Conservation (phyloP, 2,113 vertebrate genomes). For the Pristiophorus japonicus region DNA sequence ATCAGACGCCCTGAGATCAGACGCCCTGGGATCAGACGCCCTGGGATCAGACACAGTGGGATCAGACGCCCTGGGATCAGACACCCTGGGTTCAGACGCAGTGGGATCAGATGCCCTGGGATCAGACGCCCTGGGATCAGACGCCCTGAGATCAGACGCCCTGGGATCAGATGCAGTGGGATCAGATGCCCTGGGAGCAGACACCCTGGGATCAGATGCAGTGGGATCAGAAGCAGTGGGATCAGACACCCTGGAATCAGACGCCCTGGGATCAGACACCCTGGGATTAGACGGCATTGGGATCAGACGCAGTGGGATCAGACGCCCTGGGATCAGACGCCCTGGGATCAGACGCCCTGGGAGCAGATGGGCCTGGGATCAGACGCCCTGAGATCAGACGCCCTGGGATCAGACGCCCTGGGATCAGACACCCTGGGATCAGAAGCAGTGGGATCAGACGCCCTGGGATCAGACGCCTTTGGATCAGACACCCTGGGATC, state of each 20-base stretch:
- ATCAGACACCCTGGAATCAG: neutral
- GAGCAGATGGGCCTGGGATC: neutral
- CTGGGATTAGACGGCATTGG: no score
- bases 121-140: neutral
- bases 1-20: no score
- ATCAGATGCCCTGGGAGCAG: neutral
- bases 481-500: no score
- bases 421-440: no score
- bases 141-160: neutral
- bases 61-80: neutral
- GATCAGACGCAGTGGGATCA: no score
- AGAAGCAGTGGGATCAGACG: neutral
- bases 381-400: neutral
- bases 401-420: neutral
- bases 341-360: neutral
- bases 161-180: no score
- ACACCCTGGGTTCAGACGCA: neutral
- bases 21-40: neutral
- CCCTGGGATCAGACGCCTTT: no score
- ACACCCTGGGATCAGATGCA: neutral
- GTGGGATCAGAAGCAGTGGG: no score
- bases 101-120: no score
- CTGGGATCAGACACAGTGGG: no score
- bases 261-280: neutral
- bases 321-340: neutral